Base-by-base conservation (phyloP, 2,797 vertebrate species). In the Epinephelus malabaricus region DNA sequence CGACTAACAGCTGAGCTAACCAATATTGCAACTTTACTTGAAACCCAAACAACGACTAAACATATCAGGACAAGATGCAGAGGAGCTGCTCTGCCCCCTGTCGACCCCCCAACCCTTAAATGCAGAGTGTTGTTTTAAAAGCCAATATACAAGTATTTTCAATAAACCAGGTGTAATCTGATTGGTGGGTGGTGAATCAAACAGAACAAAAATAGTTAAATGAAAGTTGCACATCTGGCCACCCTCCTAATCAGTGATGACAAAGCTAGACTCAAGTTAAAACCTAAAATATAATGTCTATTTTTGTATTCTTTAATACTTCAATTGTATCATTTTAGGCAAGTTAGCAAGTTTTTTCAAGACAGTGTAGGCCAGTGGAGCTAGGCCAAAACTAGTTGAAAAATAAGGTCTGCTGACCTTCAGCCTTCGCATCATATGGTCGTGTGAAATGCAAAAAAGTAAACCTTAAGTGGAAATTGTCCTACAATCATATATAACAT, bases 21-120 rank as follows among this genome's bases (percentile, higher is more conserved):
- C 63, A 50, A 74, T 78, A 81, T 73, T 76, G 84, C 78, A 86
- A 80, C 75, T 90, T 91, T 91, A 93, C 91, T 93, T 92, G 87
- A 93, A 93, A 87, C 80, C 78, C 83, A 86, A 89, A 89, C 74
- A 14, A 64, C 1, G 15, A 90, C 59, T 73, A 83, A 90, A 94
- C 92, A 93, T 94, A 93, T 94, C 91, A 94, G 81, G 86, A 63
- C 58, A 84, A 81, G 83, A 88, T 80, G 87, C 86, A 84, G 78
- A 86, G 82, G 58, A 87, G 81, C 56, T 61, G 80, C 88, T 78
- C 74, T 85, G 81, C 78, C 79, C 55, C 76, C 72, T 78, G 56
- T 84, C 78, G n/a, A 78, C 62, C 46, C 69, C 69, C 69, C 77
- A n/a, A n/a, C 55, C 66, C 68, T 50, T 30, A 61, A 38, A 67